Conservation (phyloP, 2,113 vertebrate species). For the Geococcyx californianus region DNA sequence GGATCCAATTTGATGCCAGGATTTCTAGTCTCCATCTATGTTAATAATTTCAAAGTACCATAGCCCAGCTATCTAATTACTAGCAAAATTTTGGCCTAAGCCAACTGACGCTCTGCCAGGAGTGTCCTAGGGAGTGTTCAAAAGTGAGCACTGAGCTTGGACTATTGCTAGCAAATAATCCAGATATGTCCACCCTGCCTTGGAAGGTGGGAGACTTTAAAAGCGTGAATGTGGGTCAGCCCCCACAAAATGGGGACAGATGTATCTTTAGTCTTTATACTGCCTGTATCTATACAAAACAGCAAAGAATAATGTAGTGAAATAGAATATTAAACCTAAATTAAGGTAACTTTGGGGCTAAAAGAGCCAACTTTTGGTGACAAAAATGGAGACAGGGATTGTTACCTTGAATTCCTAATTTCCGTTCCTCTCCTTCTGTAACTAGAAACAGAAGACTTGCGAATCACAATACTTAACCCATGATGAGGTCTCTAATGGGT, state of each 20-base stretch:
- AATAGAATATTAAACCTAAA: background rate
- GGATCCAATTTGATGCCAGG: background rate
- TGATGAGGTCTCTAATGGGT: background rate
- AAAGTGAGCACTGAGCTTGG: background rate
- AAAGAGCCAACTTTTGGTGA: background rate
- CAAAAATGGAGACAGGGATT: background rate
- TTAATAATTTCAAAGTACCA: background rate
- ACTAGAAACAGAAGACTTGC: background rate
- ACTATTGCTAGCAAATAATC: background rate
- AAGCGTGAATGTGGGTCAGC: background rate
- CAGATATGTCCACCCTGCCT: background rate
- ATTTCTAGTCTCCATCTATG: background rate
- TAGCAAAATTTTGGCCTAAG: background rate
- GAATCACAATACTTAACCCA: background rate
- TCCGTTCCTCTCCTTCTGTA: background rate
- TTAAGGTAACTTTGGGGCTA: background rate
- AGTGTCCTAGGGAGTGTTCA: background rate
- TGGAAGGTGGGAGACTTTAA: background rate
- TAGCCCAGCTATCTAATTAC: background rate
- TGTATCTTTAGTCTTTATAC: background rate
- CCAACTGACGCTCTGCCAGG: accelerated
- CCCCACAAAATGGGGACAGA: background rate
- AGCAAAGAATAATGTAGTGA: background rate
- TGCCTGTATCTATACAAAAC: background rate
- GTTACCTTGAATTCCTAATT: background rate